Base-by-base conservation (phyloP, 2,888 invertebrate species). In the Eilema caniola region DNA sequence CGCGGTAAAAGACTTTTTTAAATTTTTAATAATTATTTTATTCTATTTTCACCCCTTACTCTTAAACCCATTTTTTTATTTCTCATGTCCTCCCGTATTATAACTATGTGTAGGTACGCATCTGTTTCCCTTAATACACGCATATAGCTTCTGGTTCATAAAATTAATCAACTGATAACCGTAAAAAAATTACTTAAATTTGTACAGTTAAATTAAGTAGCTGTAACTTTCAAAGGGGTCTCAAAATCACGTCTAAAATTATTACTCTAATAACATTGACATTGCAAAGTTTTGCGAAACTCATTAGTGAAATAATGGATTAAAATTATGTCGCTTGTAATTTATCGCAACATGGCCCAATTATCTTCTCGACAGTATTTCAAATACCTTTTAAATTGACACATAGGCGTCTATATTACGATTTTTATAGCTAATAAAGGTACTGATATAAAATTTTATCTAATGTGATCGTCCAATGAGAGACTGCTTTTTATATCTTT, bases 371-470 rank as follows among this genome's bases (percentile, higher is more conserved):
- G 62, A 62, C 62, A 74, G 65, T 75, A 62, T 70, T 62, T 73
- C 57, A 72, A 70, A 67, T 77, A 66, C 25, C 57, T 66, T 56
- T 69, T 63, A 72, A 71, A 7, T 47, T 47, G 47, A 20, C 20
- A 41, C 7, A 20, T 63, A 71, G 59, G 47, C 60, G 67, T 68
- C 53, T 53, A 47, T 53, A 59, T 62, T 72, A 60, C 41, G 64
- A 63, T 37, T 64, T 73, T 73, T 67, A 81, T 62, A 68, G 56
- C 66, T 73, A 70, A 56, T 79, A 76, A 81, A 73, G 69, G 70
- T 65, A 69, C 41, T 68, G 73, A 68, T 73, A 37, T 81, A 41
- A 73, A 81, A 72, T 62, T 69, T 24, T 62, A 28, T 16, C 4
- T 3, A 41, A 41, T 41, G 4, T 41, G 41, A 41, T 5, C 41